Evolutionary conservation across 2,888 invertebrate genomes (phyloP), one percentile per base, ranked within the genome.

Genomic region (Autographa pulchrina): DNA sequence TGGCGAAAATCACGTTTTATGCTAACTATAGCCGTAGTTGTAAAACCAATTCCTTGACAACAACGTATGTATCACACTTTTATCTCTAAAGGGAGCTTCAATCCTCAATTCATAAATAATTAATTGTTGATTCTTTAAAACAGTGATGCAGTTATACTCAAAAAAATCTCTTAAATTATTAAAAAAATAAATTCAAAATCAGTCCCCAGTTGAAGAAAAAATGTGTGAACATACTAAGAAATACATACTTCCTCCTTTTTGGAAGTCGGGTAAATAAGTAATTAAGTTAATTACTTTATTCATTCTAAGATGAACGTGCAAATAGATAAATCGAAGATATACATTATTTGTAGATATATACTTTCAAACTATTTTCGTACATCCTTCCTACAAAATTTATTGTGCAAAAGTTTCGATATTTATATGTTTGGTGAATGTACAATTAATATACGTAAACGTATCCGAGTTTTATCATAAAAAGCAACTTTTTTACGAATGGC

Each of bases 401-500:
- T 25, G 54, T 25, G 11, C 20, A 25, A 18, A 54, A 56, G 20
- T 56, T 56, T 56, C 0, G 54, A 56, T 56, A 56, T 56, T 56
- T 56, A 56, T 56, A 56, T 56, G 54, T 56, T 56, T 56, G 54
- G 20, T 56, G 54, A 56, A 56, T 56, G 20, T 20, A 56, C 48
- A 56, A 56, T 56, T 56, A 56, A 25, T 56, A 25, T 56, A 56
- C 54, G 54, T 56, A 56, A 56, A 56, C 25, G 54, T 56, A 56
- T 56, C 31, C 43, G 52, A 63, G 52, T 52, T 52, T 48, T 52
- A 63, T 63, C 52, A 52, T 48, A 63, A 63, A 25, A 25, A 56
- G 13, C 54, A 56, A 20, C 18, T 25, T 56, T 56, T 20, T 56
- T 20, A 11, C 54, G 20, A 56, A 56, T 20, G 13, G 5, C 48